These are phyloP conservation scores for Kryptolebias marmoratus DNA, from an alignment of 2,113 vertebrate species.

Conservation along the genomic window DNA sequence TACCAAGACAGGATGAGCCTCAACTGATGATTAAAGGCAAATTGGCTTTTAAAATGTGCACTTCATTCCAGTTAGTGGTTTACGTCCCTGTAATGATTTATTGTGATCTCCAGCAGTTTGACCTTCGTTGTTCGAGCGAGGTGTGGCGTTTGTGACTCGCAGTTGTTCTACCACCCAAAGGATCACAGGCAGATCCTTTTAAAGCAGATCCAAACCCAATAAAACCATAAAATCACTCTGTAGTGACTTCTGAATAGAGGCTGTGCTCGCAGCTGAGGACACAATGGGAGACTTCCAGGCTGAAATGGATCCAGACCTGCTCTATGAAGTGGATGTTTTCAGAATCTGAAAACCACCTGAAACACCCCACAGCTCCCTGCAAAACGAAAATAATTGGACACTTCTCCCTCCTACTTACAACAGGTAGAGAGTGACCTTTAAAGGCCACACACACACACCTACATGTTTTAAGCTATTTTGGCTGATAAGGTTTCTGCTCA, in stretches of 20 bases:
- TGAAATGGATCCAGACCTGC: background rate
- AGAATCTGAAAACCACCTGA: background rate
- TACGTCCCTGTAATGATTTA: constrained; percentile 32
- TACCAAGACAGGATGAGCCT: constrained; percentile 42
- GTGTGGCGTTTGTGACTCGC: background rate
- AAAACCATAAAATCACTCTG: background rate
- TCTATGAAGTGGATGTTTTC: background rate
- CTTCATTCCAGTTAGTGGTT: constrained; percentile 16
- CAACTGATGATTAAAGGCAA: constrained; percentile 49
- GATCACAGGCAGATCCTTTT: constrained; percentile 17
- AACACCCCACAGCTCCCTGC: background rate
- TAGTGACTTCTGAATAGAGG: background rate
- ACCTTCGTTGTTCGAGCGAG: background rate
- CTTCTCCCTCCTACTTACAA: constrained; percentile 1
- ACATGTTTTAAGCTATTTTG: constrained; percentile 7
- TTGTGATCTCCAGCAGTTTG: constrained; percentile 26
- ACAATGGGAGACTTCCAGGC: background rate
- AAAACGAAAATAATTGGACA: constrained; percentile 18
- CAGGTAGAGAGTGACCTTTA: constrained; percentile 26
- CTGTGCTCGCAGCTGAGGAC: background rate
- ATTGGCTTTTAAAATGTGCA: constrained; percentile 51
- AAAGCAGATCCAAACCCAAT: background rate
- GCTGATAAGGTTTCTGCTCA: constrained; percentile 11
- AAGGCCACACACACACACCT: constrained; percentile 26
- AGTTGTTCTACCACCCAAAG: constrained; percentile 4